A percentile compares a stretch with the other conserved stretches of the same genome.
phyloP scores from a whole-genome alignment of 1,140 invertebrate genomes.

The Heliconius hewitsoni region DNA sequence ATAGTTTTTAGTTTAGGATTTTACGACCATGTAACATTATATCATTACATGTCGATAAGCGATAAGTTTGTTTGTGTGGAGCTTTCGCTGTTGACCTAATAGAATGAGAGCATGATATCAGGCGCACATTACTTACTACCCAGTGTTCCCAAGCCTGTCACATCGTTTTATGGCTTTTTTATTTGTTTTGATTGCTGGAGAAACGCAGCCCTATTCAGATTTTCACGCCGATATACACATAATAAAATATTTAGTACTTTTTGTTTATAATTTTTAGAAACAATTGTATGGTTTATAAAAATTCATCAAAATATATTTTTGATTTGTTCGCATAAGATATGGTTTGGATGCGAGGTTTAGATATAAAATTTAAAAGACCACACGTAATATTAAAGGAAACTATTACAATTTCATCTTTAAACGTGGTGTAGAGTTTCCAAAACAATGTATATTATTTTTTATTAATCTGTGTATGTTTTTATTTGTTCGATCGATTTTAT shows the following conservation, averaged over 20 bases:
- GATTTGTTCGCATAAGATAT: background rate
- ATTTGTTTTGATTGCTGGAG: conserved; percentile 69
- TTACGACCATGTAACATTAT: conserved; percentile 76
- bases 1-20: conserved; percentile 64
- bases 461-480: background rate
- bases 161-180: conserved; percentile 77
- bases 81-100: conserved; percentile 70
- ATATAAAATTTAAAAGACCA: conserved; percentile 49
- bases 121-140: conserved; percentile 65
- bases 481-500: background rate
- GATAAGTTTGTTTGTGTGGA: conserved; percentile 67
- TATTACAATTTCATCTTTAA: background rate
- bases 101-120: conserved; percentile 65
- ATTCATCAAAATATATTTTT: background rate
- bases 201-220: conserved; percentile 74
- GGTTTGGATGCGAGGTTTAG: background rate
- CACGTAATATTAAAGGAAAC: conserved; percentile 39
- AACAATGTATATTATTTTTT: conserved; percentile 7
- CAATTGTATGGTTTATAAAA: background rate
- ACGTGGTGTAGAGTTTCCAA: conserved; percentile 5
- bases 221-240: conserved; percentile 52
- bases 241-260: conserved; percentile 5
- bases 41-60: conserved; percentile 72
- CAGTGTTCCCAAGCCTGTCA: conserved; percentile 74
- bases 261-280: background rate